Conservation (phyloP, 2,113 vertebrate genomes). For the Syrrhaptes paradoxus region DNA sequence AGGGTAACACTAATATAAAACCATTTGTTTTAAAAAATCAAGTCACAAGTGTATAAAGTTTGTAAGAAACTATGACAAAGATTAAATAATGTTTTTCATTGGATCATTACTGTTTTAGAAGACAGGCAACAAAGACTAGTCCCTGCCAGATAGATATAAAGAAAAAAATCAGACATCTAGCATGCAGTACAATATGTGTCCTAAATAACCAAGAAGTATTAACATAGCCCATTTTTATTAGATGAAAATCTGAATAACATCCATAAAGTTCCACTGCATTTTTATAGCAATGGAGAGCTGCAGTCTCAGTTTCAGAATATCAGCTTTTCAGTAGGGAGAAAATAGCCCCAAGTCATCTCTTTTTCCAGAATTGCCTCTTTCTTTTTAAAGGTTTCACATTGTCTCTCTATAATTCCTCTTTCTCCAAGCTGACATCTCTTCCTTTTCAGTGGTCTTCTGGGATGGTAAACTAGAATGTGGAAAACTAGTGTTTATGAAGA, state of each 20-base stretch:
- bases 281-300: not conserved
- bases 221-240: not conserved
- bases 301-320: not conserved
- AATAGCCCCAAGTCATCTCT: not conserved
- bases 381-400: not conserved
- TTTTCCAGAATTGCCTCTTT: not conserved
- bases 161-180: not conserved
- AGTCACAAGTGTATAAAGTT: not conserved
- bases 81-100: not conserved
- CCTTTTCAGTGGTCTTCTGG: not conserved
- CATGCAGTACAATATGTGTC: accelerated
- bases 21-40: not conserved
- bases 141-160: not conserved
- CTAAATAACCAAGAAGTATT: not conserved
- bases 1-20: not conserved
- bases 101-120: not conserved
- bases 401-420: not conserved
- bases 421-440: not conserved
- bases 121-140: not conserved
- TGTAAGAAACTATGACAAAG: not conserved
- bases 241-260: not conserved
- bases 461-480: accelerated
- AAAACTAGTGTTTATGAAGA: not conserved
- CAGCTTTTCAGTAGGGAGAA: not conserved
- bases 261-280: not conserved